Percentiles rank a stretch among this genome's conserved stretches.
phyloP scores from a whole-genome alignment of 1,140 invertebrate species.

The Macrosteles quadrilineatus region DNA sequence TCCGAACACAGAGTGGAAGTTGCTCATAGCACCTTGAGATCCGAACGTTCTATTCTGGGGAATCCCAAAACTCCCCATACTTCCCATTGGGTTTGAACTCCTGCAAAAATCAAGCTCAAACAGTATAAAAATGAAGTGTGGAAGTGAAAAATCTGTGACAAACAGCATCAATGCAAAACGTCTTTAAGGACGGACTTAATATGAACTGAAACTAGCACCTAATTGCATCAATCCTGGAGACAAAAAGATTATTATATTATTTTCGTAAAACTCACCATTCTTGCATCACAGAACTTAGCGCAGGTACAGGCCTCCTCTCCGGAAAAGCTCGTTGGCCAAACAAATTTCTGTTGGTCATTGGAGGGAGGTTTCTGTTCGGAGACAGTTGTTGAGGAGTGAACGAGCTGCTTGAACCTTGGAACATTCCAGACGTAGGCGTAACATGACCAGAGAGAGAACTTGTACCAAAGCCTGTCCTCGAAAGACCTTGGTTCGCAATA shows the following conservation, averaged over 20 bases:
- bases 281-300: slow-evolving; percentile 57
- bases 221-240: no score
- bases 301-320: slow-evolving; percentile 72
- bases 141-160: background rate
- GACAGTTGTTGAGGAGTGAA: slow-evolving; percentile 60
- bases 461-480: slow-evolving; percentile 61
- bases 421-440: slow-evolving; percentile 67
- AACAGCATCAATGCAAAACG: background rate
- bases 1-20: slow-evolving; percentile 75
- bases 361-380: slow-evolving; percentile 53
- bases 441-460: slow-evolving; percentile 67
- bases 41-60: slow-evolving; percentile 62
- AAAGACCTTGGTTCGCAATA: slow-evolving; percentile 55
- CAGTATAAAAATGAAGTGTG: no score
- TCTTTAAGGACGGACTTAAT: background rate
- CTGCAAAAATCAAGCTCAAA: slow-evolving; percentile 51
- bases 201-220: background rate
- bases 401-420: slow-evolving; percentile 54
- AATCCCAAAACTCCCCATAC: slow-evolving; percentile 63
- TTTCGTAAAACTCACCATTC: slow-evolving; percentile 36
- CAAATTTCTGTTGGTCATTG: slow-evolving; percentile 53
- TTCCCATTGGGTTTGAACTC: slow-evolving; percentile 62
- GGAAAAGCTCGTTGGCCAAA: slow-evolving; percentile 76
- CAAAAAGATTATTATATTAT: no score
- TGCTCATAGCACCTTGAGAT: slow-evolving; percentile 62